Percentiles rank a stretch among this genome's conserved stretches.
These are phyloP conservation scores for Scytalopus superciliaris DNA, from an alignment of 2,113 vertebrate genomes.

Conservation along the genomic window DNA sequence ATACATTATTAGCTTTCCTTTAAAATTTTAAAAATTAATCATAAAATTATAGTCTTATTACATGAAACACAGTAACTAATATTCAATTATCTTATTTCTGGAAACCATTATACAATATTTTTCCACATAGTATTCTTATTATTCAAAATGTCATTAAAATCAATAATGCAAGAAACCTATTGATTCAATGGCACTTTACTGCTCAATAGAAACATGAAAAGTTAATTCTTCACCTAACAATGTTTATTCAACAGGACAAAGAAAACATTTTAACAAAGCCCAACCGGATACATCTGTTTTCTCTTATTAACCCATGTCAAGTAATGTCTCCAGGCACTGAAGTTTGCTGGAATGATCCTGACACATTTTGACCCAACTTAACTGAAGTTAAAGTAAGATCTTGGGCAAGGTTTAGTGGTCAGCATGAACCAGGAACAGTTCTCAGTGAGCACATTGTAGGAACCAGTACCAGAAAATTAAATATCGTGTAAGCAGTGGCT, in stretches of 20 bases:
- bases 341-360: neutral
- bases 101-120: neutral
- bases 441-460: neutral
- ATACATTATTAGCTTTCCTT: neutral
- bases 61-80: neutral
- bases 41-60: neutral
- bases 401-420: neutral
- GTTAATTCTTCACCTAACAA: neutral
- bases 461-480: neutral
- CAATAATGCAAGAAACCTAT: neutral
- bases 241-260: neutral
- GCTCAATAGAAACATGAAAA: neutral
- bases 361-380: neutral
- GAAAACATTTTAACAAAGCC: neutral
- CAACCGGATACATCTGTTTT: neutral
- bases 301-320: neutral
- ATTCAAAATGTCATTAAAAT: neutral
- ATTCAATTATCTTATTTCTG: neutral
- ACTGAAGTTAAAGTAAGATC: neutral
- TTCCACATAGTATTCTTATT: neutral
- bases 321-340: neutral
- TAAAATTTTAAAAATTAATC: neutral
- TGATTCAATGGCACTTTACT: neutral
- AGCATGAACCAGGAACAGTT: neutral
- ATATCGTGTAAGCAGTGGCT: rapidly evolving